Evolutionary conservation across 2,888 invertebrate genomes (phyloP).

Genomic region (Drosophila quasianomalipes): DNA sequence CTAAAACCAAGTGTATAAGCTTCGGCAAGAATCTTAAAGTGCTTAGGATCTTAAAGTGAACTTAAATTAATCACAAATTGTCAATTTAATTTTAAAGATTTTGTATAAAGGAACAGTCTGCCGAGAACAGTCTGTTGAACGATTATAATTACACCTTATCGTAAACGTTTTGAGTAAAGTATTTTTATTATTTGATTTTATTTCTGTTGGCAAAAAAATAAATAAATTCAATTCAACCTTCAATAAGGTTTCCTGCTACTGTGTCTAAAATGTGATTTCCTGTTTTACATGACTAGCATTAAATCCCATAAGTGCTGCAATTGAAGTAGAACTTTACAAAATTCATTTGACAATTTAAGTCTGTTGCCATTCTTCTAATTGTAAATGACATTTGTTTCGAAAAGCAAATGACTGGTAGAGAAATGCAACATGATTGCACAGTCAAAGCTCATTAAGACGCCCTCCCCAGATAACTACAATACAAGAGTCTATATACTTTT

Average conservation of each 20-base stretch:
- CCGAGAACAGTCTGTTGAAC: not conserved
- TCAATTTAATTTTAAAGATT: not conserved
- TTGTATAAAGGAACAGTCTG: not conserved
- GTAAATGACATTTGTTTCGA: constrained; percentile 46
- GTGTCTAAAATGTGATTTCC: not conserved
- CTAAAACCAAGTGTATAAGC: constrained; percentile 12
- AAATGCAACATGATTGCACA: constrained; percentile 51
- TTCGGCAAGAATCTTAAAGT: not conserved
- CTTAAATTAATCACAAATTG: not conserved
- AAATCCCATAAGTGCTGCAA: constrained; percentile 1
- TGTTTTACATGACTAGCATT: not conserved
- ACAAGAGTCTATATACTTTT: constrained; percentile 5
- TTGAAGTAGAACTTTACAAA: constrained; percentile 5
- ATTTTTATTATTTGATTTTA: not conserved
- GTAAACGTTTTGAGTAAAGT: not conserved
- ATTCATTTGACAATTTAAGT: constrained; percentile 4
- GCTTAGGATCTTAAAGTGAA: not conserved
- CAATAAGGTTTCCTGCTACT: too few species aligned
- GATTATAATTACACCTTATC: not conserved
- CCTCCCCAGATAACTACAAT: constrained; percentile 27
- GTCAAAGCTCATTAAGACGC: constrained; percentile 57
- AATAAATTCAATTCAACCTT: not conserved
- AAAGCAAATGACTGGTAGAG: constrained; percentile 13
- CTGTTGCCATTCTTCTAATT: constrained; percentile 44
- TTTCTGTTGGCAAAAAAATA: not conserved